These are phyloP conservation scores for Apodemus agrarius DNA, from an alignment of 2,797 vertebrate species.

Conservation along the genomic window DNA sequence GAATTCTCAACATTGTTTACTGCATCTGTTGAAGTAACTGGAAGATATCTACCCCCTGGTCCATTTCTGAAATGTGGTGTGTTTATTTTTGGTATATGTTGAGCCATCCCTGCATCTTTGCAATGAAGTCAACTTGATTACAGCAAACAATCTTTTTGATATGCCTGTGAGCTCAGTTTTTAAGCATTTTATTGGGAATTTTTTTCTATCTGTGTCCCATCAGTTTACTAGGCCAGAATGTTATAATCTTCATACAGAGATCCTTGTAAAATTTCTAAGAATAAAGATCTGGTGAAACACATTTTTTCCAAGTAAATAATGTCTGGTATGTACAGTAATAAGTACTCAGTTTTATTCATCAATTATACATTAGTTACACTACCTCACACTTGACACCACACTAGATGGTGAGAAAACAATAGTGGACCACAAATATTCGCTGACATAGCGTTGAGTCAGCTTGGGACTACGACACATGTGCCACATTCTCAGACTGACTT, in stretches of 20 bases:
- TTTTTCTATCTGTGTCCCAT: neutral
- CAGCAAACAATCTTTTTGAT: neutral
- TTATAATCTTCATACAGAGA: neutral
- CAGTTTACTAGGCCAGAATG: neutral
- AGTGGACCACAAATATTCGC: neutral
- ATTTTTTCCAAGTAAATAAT: constrained; percentile 32
- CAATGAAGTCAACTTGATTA: neutral
- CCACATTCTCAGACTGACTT: constrained; percentile 45
- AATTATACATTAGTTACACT: neutral
- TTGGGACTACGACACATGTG: constrained; percentile 30
- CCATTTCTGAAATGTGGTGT: neutral
- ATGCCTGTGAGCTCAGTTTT: neutral
- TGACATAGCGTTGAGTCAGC: neutral
- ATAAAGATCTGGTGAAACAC: neutral
- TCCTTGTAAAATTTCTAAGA: neutral
- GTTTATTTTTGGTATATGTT: neutral
- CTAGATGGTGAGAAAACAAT: neutral
- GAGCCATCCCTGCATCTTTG: neutral
- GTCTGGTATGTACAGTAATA: neutral
- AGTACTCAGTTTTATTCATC: neutral
- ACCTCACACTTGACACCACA: neutral
- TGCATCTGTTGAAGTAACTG: neutral
- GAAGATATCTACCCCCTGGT: neutral
- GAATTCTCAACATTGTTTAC: neutral
- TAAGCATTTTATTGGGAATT: neutral